Conservation (phyloP, 2,888 invertebrate genomes). For the Trileptium ribeirensis region DNA sequence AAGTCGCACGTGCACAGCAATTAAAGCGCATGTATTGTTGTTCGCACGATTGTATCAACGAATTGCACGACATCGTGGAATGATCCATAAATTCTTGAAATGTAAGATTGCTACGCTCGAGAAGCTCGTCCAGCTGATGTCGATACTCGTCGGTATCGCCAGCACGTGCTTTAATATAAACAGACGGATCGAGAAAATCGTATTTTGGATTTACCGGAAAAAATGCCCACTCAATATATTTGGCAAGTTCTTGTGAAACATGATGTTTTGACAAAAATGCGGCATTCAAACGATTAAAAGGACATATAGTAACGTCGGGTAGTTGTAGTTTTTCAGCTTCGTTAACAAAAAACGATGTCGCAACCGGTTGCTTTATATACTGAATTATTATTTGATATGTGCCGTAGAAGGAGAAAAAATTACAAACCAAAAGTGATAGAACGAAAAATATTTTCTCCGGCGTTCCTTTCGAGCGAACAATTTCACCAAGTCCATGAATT, state of each 20-base stretch:
- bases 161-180: background rate
- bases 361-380: slow-evolving; percentile 11
- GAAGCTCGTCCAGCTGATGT: background rate
- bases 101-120: background rate
- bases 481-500: slow-evolving; percentile 18
- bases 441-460: background rate
- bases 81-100: background rate
- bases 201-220: slow-evolving; percentile 5
- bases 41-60: background rate
- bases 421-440: background rate
- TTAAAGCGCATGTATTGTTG: background rate
- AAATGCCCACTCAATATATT: slow-evolving; percentile 16
- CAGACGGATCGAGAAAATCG: background rate
- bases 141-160: background rate
- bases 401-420: slow-evolving; percentile 13
- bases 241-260: background rate
- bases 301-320: slow-evolving; percentile 14
- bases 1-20: background rate
- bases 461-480: background rate
- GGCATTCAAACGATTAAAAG: slow-evolving; percentile 6
- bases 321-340: slow-evolving; percentile 5
- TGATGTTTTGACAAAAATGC: background rate
- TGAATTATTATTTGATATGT: background rate
- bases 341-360: slow-evolving; percentile 13
- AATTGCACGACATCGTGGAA: background rate